Evolutionary conservation across 2,888 invertebrate species (phyloP), one percentile per base, ranked within the genome.

Genomic region (Parnassius apollo): DNA sequence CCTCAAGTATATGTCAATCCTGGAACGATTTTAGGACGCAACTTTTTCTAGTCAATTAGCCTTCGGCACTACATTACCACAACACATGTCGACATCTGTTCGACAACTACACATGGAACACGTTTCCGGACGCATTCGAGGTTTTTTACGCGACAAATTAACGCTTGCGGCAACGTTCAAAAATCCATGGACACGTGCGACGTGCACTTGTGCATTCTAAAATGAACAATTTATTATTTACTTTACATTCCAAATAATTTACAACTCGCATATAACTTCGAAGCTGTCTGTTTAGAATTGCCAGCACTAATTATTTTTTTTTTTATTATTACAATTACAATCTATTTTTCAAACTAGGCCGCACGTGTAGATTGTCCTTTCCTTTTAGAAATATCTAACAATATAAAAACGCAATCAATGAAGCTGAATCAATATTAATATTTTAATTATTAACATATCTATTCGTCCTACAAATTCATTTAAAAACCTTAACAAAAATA

Each of bases 71-170:
- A 70, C 68, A 35, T 35, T 35, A 71, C 69, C 70, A 68, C 82
- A 84, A 86, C 89, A 88, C 83, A 88, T 89, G 89, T 89, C 86
- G 85, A 88, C 90, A 91, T 90, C 85, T 90, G 91, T 88, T 89
- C 84, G 80, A 82, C 81, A 76, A 83, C 82, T 82, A 81, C 82
- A 86, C 81, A 82, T 84, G 83, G 75, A 81, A 81, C 83, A 80
- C 83, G 81, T 86, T 87, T 90, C 90, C 89, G 88, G 86, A 76
- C 78, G 72, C 76, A 78, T 75, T 76, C 76, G 76, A 75, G 76
- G 80, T 83, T 86, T 87, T 88, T 86, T 84, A 81, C 76, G 76
- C 75, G 75, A 78, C 75, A 85, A 85, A 85, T 85, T 85, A 85
- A 83, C 80, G 81, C 85, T 75, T 66, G 73, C 71, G 76, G 85